Percentiles rank a stretch among this genome's conserved stretches.
Conservation (phyloP, 2,113 vertebrate species). For the Alexandromys fortis region DNA sequence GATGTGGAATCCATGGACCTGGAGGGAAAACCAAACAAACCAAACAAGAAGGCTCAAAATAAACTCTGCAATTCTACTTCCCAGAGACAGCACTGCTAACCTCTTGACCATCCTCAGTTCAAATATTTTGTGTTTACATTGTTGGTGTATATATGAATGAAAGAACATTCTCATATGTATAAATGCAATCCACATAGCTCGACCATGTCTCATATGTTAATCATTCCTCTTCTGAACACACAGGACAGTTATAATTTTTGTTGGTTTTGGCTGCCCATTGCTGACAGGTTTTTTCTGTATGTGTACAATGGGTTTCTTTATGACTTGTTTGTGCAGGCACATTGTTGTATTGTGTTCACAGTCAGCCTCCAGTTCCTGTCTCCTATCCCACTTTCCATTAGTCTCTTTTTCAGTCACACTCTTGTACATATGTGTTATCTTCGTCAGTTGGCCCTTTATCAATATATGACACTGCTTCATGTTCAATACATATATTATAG, state of each 20-base stretch:
- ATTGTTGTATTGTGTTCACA: background rate
- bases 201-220: background rate
- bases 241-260: background rate
- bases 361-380: background rate
- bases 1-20: background rate
- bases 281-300: too few relatives aligned
- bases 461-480: background rate
- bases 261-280: background rate
- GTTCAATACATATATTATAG: constrained; percentile 1
- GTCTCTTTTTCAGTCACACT: background rate
- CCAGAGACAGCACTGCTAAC: background rate
- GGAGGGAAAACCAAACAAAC: background rate
- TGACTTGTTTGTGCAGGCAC: background rate
- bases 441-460: background rate
- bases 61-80: background rate
- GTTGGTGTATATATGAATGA: background rate
- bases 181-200: background rate
- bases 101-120: background rate
- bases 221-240: background rate
- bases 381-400: background rate
- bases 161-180: background rate
- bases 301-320: background rate
- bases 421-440: background rate
- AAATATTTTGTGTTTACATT: background rate
- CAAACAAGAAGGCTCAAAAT: background rate